Base-by-base conservation (phyloP, 2,888 invertebrate species). In the Eristalis intricaria region DNA sequence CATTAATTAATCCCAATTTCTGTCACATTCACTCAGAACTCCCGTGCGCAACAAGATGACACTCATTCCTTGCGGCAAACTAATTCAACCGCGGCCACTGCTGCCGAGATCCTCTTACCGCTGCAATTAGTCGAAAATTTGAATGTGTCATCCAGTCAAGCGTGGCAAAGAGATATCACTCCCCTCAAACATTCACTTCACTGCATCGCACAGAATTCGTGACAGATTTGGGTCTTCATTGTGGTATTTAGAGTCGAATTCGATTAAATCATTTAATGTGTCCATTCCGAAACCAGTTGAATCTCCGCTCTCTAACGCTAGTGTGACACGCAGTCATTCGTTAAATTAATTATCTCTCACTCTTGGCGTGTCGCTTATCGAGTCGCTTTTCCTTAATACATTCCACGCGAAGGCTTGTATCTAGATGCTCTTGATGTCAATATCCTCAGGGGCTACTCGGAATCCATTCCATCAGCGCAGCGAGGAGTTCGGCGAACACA, bases 211-310 rank as follows among this genome's bases (percentile, higher is more conserved):
- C 43, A 35, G 61, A 43, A 81, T 22, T 19, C 64, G 7, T 35
- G 19, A 69, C 71, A 56, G n/a, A 58, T 43, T 77, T 63, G 43
- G 40, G 43, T 43, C 66, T 76, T 80, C 76, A 76, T 76, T 76
- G 61, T 4, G 13, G 63, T 35, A 69, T 61, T 35, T 32, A 1
- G n/a, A 11, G 32, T 23, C 58, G 32, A 50, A 74, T 13, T 38
- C 22, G 38, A 65, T 80, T 66, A 43, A 84, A 66, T 75, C 32
- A 78, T 26, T 60, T 58, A 22, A 84, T 11, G 70, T 61, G 40
- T 32, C 63, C 50, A 22, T 43, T 29, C 32, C 0, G 15, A 43
- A 43, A 77, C 61, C 69, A n/a, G 75, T 58, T 35, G 22, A 19
- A 23, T 38, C 19, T 13, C 32, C 19, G 3, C n/a, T 15, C 32